Base-by-base conservation (phyloP, 2,888 invertebrate genomes). In the Acholoe squamosa region DNA sequence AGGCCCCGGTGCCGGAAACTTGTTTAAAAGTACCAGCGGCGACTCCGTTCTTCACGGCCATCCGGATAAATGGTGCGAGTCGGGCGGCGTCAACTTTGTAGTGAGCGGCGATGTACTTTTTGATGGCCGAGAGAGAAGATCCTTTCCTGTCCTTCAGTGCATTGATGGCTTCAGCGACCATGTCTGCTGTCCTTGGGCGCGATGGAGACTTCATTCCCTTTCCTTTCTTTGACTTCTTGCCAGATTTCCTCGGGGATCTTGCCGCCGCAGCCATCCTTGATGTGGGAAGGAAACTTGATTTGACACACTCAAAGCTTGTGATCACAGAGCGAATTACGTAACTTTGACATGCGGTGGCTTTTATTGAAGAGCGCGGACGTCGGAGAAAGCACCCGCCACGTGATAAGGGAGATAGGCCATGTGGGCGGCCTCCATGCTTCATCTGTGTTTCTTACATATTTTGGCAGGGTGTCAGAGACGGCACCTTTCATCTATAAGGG, bases 71-170 rank as follows among this genome's bases (percentile, higher is more conserved):
- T 0, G 96, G 96, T 0, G 96, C 96, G 80, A 97, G 94, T 93
- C 97, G 97, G 91, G 97, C 97, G 0, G 96, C 96, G 93, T 97
- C 97, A 5, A 97, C 96, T 91, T 96, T 97, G 96, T 97, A 97
- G 90, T 96, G 97, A 33, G 96, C 95, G 16, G 96, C 95, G 89
- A 97, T 96, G 94, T 97, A 97, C 93, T 97, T 97, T 94, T 97
- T 97, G 94, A 97, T 97, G 0, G 97, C 97, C 77, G 94, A 94
- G 3, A 96, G 93, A 0, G 97, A 97, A 0, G 97, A 97, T 43
- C 97, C 97, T 89, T 96, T 96, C 43, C 97, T 96, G 93, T 96
- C 95, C 90, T 94, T 94, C 67, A 95, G 91, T 3, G 90, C 92
- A 16, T 90, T 91, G 92, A 95, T 94, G 0, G 97, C 97, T 56